A percentile compares a stretch with the other conserved stretches of the same genome.
Evolutionary conservation across 2,113 vertebrate species (phyloP).

Genomic region (Lathamus discolor): DNA sequence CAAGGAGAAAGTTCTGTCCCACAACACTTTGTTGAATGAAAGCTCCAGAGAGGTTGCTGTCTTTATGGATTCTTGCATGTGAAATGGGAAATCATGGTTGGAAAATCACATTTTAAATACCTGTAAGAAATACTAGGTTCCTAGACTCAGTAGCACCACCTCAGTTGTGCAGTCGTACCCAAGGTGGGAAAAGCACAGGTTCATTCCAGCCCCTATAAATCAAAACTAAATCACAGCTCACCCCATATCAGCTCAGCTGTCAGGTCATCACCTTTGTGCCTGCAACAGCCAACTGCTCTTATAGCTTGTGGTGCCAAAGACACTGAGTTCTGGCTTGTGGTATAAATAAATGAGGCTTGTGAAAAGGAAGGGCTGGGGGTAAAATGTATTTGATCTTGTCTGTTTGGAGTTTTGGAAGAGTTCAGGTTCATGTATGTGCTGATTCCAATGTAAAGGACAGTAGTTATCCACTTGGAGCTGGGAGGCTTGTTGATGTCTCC

Average conservation of each 20-base stretch:
- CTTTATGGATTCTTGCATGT: background rate
- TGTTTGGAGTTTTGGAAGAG: background rate
- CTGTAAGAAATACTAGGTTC: background rate
- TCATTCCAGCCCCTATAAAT: background rate
- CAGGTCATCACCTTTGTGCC: background rate
- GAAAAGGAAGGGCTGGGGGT: constrained; percentile 7
- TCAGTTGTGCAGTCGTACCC: background rate
- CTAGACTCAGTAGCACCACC: background rate
- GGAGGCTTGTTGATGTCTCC: background rate
- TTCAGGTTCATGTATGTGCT: fast-evolving
- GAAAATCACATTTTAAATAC: background rate
- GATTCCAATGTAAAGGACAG: background rate
- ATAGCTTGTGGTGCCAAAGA: background rate
- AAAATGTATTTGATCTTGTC: background rate
- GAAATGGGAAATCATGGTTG: background rate
- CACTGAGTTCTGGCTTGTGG: background rate
- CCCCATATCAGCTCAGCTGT: background rate
- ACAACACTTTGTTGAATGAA: background rate
- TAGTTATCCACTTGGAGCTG: background rate
- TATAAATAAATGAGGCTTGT: background rate
- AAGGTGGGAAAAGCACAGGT: background rate
- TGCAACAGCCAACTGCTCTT: background rate
- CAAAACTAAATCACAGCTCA: background rate
- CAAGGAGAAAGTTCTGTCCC: background rate
- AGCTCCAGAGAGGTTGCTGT: background rate